Evolutionary conservation across 1,140 invertebrate genomes (phyloP).

Genomic region (Drosophila navojoa): DNA sequence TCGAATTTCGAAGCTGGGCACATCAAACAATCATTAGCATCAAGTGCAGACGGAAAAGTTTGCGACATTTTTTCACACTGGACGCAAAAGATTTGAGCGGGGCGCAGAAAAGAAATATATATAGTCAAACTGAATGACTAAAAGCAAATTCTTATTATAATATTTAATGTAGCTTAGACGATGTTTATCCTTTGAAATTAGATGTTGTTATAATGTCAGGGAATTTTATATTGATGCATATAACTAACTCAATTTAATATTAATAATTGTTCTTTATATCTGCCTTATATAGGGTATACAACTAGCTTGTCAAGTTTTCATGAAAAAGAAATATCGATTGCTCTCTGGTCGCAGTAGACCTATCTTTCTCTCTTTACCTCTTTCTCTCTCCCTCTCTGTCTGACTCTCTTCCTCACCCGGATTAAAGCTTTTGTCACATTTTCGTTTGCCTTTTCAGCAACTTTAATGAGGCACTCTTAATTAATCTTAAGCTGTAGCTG

Average conservation of each 20-base stretch:
- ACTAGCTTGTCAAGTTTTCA: not conserved
- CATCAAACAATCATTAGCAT: conserved; percentile 78
- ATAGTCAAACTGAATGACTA: not conserved
- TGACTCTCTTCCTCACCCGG: not conserved
- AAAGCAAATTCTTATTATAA: not conserved
- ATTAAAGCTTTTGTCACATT: conserved; percentile 23
- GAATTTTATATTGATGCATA: too few relatives aligned
- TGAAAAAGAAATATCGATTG: conserved; percentile 10
- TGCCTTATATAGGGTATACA: conserved; percentile 7
- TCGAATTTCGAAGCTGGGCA: conserved; percentile 20
- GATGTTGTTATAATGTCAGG: too few relatives aligned
- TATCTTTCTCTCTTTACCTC: too few relatives aligned
- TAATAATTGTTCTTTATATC: too few relatives aligned
- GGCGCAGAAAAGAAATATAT: conserved; percentile 12
- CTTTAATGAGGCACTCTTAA: conserved; percentile 34
- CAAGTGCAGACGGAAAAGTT: conserved; percentile 57
- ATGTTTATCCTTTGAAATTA: too few relatives aligned
- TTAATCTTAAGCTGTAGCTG: conserved; percentile 28
- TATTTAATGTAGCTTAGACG: not conserved
- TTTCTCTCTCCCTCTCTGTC: not conserved
- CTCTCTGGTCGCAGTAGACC: not conserved
- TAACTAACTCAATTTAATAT: too few relatives aligned
- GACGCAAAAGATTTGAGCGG: not conserved
- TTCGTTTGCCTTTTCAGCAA: conserved; percentile 3
- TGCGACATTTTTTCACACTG: conserved; percentile 29